These are phyloP conservation scores for Nomada flava DNA, from an alignment of 2,888 invertebrate species.

Conservation along the genomic window DNA sequence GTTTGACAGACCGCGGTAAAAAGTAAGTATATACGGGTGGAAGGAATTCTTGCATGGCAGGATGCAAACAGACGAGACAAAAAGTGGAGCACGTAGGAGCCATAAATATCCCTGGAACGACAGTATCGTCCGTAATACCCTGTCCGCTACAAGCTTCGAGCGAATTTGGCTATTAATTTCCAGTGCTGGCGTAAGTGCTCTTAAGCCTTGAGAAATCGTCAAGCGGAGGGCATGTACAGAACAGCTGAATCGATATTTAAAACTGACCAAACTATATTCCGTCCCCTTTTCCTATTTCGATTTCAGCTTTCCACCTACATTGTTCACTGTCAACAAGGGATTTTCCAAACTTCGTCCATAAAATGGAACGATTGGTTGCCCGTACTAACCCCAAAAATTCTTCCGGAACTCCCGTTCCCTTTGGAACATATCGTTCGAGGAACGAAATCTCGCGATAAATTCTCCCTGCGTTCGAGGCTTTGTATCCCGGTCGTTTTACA, in stretches of 20 bases:
- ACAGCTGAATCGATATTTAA: not conserved
- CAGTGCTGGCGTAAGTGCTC: not conserved
- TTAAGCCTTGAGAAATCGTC: not conserved
- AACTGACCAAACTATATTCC: not conserved
- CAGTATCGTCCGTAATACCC: conserved; percentile 2
- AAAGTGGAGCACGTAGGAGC: conserved; percentile 23
- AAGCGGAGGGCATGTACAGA: not conserved
- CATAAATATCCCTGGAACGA: conserved; percentile 20
- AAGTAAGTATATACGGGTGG: not conserved
- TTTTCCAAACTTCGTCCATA: not conserved
- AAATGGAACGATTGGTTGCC: not conserved
- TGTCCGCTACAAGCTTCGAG: not conserved
- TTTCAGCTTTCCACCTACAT: not conserved
- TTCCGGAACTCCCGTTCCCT: conserved; percentile 6
- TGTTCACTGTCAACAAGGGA: not conserved
- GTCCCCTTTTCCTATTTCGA: not conserved
- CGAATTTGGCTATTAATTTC: conserved; percentile 29
- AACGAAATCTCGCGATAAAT: conserved; percentile 57
- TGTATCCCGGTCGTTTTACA: conserved; percentile 71
- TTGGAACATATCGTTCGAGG: conserved; percentile 19
- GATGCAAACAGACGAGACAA: conserved; percentile 23
- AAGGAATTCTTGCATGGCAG: conserved; percentile 20
- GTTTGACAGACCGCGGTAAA: conserved; percentile 37
- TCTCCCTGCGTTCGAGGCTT: conserved; percentile 41
- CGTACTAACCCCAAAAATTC: not conserved